Evolutionary conservation across 2,888 invertebrate genomes (phyloP).

Genomic region (Rotaria macrura): DNA sequence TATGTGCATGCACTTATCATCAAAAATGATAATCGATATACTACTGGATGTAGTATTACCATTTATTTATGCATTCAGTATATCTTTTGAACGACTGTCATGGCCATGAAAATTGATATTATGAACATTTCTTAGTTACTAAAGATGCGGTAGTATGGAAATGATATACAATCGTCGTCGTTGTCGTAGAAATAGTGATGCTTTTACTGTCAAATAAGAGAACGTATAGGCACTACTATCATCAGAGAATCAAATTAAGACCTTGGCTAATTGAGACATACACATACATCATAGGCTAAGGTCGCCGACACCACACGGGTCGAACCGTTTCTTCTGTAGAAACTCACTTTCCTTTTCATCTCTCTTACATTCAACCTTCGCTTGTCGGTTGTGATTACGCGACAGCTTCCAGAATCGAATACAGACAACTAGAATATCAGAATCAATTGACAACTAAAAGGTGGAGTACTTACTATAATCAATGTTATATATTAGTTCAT

Average conservation of each 20-base stretch:
- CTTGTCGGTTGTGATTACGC: not conserved
- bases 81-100: slow-evolving; percentile 15
- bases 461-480: not conserved
- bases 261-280: slow-evolving; percentile 12
- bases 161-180: not conserved
- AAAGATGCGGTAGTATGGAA: not conserved
- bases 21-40: not conserved
- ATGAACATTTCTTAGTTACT: not conserved
- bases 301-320: not conserved
- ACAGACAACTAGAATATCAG: not conserved
- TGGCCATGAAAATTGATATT: slow-evolving; percentile 1
- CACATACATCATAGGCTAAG: not conserved
- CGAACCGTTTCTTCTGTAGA: not conserved
- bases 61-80: not conserved
- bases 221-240: not conserved
- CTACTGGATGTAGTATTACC: not conserved
- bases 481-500: not conserved
- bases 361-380: not conserved
- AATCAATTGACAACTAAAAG: not conserved
- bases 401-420: not conserved
- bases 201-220: not conserved
- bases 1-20: slow-evolving; percentile 3
- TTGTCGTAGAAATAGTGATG: not conserved
- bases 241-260: slow-evolving; percentile 1
- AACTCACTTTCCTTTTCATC: not conserved